Evolutionary conservation across 2,113 vertebrate genomes (phyloP).

Genomic region (Chloebia gouldiae): DNA sequence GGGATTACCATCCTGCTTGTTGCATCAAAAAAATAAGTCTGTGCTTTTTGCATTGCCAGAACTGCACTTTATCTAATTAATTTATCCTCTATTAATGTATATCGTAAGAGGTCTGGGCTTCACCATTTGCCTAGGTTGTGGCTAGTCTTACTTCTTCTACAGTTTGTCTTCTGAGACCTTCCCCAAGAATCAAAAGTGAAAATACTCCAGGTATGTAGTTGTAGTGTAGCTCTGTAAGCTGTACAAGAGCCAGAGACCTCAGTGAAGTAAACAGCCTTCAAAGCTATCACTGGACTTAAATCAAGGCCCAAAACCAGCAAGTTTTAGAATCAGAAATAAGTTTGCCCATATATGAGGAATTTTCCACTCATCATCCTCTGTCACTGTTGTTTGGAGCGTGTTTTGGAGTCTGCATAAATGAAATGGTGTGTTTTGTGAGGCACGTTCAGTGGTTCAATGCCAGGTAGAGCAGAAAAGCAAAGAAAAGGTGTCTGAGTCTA

Average conservation of each 20-base stretch:
- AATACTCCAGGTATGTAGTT: not conserved
- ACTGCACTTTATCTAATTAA: constrained; percentile 27
- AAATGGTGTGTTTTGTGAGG: not conserved
- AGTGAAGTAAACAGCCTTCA: not conserved
- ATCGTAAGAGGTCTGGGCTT: not conserved
- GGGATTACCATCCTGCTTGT: not conserved
- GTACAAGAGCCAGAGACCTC: not conserved
- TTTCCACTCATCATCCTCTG: not conserved
- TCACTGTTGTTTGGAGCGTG: not conserved
- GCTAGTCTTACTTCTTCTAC: not conserved
- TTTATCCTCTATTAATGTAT: not conserved
- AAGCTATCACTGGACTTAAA: not conserved
- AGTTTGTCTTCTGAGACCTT: not conserved
- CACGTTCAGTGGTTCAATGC: not conserved
- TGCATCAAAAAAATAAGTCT: not conserved
- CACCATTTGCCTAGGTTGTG: not conserved
- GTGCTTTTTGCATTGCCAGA: constrained; percentile 30
- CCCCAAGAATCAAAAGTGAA: not conserved
- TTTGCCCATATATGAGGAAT: not conserved
- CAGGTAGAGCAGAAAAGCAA: not conserved
- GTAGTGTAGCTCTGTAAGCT: not conserved
- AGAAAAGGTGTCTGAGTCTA: not conserved
- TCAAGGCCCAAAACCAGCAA: not conserved
- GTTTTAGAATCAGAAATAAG: not conserved
- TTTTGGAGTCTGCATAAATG: not conserved